Base-by-base conservation (phyloP, 2,113 vertebrate species). In the Dendropsophus ebraccatus region DNA sequence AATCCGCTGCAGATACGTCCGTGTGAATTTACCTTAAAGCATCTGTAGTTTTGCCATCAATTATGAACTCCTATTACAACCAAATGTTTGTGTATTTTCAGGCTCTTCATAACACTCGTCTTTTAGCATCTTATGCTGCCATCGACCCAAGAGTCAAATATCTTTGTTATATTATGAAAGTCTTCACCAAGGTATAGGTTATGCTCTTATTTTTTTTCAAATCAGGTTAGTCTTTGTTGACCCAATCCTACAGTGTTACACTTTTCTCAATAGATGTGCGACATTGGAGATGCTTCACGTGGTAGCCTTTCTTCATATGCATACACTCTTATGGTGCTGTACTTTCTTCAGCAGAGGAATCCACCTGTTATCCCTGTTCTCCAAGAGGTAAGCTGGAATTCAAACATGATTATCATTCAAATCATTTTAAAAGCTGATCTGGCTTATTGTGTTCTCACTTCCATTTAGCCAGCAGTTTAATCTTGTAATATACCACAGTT, bases 301-400 rank as follows among this genome's bases (percentile, higher is more conserved):
- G 97, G 97, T 85, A 99, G 97, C 88, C 94, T 99, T 25, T 99
- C 97, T 0, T 99, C 97, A 76, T 99, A 99, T 0, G 97, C 97
- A 0, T 99, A 98, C 90, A 99, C 97, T n/a, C 95, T 98, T 86
- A 97, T 98, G 97, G 97, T 97, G 92, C 95, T 99, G 5, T 98
- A 96, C 92, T 99, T 96, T 88, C 95, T 99, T 47, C 97, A 99
- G 81, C 97, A 98, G 89, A 95, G 97, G 90, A 94, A 92, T 58
- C 96, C 96, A 7, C 96, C 97, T 1, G 94, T 98, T 83, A 96
- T 98, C 76, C 97, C 97, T 73, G 96, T 98, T 81, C 95, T 99
- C 88, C 97, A 99, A 90, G 97, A 98, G 96, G 97, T 98, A 94
- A 8, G 84, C 19, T 25, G 25, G 4, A 21, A 0, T 45, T 8